These are phyloP conservation scores for Lophius americanus DNA, from an alignment of 2,797 vertebrate genomes.

Conservation along the genomic window DNA sequence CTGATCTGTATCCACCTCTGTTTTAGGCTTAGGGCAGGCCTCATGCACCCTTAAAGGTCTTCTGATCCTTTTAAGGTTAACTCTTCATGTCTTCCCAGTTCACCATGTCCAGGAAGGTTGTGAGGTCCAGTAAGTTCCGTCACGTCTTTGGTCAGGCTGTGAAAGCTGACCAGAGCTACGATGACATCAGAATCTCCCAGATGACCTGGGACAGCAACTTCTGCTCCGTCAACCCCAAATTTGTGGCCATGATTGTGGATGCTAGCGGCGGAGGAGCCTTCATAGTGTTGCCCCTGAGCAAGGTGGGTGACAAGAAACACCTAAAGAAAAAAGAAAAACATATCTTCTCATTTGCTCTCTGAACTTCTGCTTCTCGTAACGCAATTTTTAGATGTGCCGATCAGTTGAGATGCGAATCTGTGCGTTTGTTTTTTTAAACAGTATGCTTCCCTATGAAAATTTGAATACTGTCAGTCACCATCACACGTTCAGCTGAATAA, in stretches of 20 bases:
- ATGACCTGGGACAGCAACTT: constrained; percentile 96
- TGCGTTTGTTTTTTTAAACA: not conserved
- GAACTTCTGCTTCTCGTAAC: not conserved
- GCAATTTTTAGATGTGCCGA: constrained; percentile 20
- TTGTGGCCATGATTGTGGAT: constrained; percentile 92
- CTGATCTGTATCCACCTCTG: too few relatives aligned
- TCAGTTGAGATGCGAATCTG: not conserved
- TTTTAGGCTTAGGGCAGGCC: too few relatives aligned
- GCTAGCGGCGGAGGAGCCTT: constrained; percentile 93
- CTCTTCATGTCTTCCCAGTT: constrained; percentile 47
- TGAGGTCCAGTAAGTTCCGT: constrained; percentile 92
- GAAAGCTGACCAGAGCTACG: constrained; percentile 93
- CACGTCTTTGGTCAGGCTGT: constrained; percentile 90
- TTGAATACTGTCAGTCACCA: constrained; percentile 25
- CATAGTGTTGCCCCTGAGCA: constrained; percentile 88
- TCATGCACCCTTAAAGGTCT: not conserved
- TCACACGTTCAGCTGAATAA: constrained; percentile 61
- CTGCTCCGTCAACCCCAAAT: constrained; percentile 92
- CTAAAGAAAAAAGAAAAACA: not conserved
- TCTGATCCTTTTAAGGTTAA: not conserved
- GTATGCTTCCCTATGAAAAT: not conserved
- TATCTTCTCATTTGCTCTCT: too few relatives aligned
- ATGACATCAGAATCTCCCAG: constrained; percentile 93
- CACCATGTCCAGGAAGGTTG: constrained; percentile 90
- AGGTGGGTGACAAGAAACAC: constrained; percentile 76